Conservation (phyloP, 2,113 vertebrate genomes). For the Daphoenositta chrysoptera region DNA sequence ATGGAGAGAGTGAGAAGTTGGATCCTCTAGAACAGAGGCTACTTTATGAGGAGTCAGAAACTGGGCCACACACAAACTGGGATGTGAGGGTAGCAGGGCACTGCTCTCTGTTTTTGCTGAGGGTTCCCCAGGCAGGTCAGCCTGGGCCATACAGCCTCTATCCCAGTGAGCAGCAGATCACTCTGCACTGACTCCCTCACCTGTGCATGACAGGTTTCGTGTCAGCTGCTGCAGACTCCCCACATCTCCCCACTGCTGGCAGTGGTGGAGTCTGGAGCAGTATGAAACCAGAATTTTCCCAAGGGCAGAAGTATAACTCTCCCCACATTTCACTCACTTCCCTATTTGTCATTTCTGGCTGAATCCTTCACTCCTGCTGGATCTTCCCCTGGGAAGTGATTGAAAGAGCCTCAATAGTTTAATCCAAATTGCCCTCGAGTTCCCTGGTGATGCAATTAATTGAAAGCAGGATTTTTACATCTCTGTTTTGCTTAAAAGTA, state of each 20-base stretch:
- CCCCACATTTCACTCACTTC: not conserved
- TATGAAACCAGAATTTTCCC: not conserved
- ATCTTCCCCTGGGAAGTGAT: not conserved
- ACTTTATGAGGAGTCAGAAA: slow-evolving; percentile 64
- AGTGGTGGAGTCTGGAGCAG: not conserved
- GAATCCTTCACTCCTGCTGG: not conserved
- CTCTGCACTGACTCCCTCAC: not conserved
- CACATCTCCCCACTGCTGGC: not conserved
- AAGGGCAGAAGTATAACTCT: not conserved
- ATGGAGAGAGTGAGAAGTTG: slow-evolving; percentile 62
- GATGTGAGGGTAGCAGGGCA: not conserved
- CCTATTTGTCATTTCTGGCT: not conserved
- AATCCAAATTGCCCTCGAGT: slow-evolving; percentile 35
- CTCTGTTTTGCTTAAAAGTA: slow-evolving; percentile 8
- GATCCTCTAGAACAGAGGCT: slow-evolving; percentile 63
- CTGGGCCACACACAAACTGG: slow-evolving; percentile 44
- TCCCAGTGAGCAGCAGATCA: not conserved
- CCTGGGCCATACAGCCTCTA: not conserved
- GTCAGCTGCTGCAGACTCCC: not conserved
- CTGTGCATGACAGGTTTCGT: not conserved
- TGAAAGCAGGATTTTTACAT: slow-evolving; percentile 43
- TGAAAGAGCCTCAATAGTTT: slow-evolving; percentile 27
- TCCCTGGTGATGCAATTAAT: slow-evolving; percentile 36
- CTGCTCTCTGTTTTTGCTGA: not conserved
- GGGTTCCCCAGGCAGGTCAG: not conserved